Percentiles rank a stretch among this genome's conserved stretches.
Conservation (phyloP, 2,113 vertebrate species). For the Bungarus multicinctus region DNA sequence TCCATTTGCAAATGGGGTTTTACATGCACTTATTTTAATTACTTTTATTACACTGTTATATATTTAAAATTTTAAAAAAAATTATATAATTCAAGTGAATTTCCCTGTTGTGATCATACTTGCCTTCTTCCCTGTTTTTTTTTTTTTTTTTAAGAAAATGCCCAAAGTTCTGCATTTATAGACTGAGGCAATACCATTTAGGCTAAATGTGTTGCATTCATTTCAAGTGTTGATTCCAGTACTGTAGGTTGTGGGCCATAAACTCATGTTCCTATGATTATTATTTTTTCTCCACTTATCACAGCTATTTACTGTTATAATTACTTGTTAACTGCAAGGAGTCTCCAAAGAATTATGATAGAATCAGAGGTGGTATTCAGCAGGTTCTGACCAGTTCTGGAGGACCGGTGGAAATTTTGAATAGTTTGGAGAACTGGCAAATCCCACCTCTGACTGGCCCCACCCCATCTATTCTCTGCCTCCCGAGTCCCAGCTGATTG, state of each 20-base stretch:
- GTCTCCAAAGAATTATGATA: background rate
- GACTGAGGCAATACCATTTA: background rate
- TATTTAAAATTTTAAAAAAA: background rate
- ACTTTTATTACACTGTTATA: background rate
- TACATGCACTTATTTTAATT: background rate
- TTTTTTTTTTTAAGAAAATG: background rate
- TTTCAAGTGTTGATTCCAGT: background rate
- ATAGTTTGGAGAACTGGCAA: too few relatives aligned
- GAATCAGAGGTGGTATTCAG: background rate
- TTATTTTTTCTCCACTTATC: background rate
- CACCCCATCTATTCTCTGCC: too few relatives aligned
- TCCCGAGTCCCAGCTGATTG: too few relatives aligned
- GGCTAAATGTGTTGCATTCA: background rate
- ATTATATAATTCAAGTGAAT: background rate
- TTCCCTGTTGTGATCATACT: background rate
- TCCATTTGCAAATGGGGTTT: background rate
- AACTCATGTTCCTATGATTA: background rate
- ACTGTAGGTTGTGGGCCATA: background rate
- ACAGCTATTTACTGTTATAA: background rate
- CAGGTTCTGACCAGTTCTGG: too few relatives aligned
- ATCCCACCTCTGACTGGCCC: too few relatives aligned
- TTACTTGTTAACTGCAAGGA: background rate
- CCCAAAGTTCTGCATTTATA: background rate
- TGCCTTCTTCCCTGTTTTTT: background rate
- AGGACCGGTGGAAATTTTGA: too few relatives aligned